Evolutionary conservation across 2,113 vertebrate species (phyloP).

Genomic region (Notarius lentiginosus): DNA sequence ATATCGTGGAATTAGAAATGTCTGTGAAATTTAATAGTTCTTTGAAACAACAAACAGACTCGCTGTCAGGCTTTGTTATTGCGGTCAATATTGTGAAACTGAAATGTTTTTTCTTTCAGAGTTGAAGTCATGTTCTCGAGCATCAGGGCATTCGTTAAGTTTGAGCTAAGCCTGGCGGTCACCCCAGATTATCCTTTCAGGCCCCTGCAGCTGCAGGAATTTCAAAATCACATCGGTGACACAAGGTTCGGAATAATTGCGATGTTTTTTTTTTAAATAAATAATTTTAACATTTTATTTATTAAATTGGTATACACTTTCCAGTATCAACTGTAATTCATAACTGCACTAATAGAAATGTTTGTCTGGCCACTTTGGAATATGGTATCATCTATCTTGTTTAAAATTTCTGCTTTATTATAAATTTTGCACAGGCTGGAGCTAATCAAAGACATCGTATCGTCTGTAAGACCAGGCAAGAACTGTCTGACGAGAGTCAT

Average conservation of each 20-base stretch:
- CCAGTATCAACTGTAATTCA: background rate
- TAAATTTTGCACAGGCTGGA: conserved; percentile 56
- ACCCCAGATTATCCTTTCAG: conserved; percentile 49
- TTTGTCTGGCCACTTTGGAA: background rate
- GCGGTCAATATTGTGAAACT: background rate
- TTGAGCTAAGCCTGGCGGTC: conserved; percentile 66
- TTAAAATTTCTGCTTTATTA: background rate
- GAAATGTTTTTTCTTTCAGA: conserved; percentile 46
- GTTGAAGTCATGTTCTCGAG: conserved; percentile 69
- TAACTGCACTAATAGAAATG: background rate
- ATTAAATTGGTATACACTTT: background rate
- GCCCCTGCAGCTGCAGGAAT: conserved; percentile 61
- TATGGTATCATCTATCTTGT: background rate
- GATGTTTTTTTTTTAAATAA: too few species aligned
- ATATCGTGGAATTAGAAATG: background rate
- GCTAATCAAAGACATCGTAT: conserved; percentile 64
- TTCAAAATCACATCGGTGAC: conserved; percentile 62
- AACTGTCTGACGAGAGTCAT: conserved; percentile 66
- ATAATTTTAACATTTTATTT: background rate
- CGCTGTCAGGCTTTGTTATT: background rate
- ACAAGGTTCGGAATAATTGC: conserved; percentile 61
- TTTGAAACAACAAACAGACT: background rate
- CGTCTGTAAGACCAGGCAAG: conserved; percentile 58
- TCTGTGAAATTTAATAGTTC: background rate
- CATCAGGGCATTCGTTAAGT: conserved; percentile 63